Evolutionary conservation across 1,140 invertebrate genomes (phyloP).

Genomic region (Leptinotarsa defecta): DNA sequence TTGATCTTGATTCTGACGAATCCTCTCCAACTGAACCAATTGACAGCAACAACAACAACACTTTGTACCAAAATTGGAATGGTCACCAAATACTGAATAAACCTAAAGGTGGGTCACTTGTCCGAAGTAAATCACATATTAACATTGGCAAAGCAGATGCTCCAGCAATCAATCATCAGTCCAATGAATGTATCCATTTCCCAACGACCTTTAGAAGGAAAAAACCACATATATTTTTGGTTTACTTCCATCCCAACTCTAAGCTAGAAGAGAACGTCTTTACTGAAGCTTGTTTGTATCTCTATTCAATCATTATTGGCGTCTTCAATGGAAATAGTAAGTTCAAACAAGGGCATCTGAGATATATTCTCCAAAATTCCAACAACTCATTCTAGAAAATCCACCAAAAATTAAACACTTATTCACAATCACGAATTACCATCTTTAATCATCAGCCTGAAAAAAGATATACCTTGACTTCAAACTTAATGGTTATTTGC

Average conservation of each 20-base stretch:
- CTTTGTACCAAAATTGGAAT: background rate
- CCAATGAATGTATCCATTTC: background rate
- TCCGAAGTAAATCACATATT: background rate
- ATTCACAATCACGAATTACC: background rate
- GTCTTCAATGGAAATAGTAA: background rate
- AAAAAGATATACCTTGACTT: background rate
- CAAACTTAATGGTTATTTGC: background rate
- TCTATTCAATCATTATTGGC: background rate
- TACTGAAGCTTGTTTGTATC: background rate
- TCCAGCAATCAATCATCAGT: background rate
- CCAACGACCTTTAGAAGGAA: background rate
- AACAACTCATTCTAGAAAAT: background rate
- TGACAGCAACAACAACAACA: background rate
- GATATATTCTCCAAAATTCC: background rate
- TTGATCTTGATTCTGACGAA: background rate
- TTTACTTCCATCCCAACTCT: constrained; percentile 1
- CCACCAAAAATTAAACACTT: background rate
- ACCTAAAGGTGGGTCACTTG: background rate
- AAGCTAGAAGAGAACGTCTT: background rate
- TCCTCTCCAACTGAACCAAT: constrained; percentile 6
- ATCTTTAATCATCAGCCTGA: background rate
- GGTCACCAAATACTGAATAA: background rate
- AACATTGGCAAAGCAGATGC: background rate
- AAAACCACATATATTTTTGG: constrained; percentile 1
- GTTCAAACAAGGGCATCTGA: background rate